Percentiles rank a stretch among this genome's conserved stretches.
Evolutionary conservation across 2,888 invertebrate genomes (phyloP).

Genomic region (Ormyrus thymus): DNA sequence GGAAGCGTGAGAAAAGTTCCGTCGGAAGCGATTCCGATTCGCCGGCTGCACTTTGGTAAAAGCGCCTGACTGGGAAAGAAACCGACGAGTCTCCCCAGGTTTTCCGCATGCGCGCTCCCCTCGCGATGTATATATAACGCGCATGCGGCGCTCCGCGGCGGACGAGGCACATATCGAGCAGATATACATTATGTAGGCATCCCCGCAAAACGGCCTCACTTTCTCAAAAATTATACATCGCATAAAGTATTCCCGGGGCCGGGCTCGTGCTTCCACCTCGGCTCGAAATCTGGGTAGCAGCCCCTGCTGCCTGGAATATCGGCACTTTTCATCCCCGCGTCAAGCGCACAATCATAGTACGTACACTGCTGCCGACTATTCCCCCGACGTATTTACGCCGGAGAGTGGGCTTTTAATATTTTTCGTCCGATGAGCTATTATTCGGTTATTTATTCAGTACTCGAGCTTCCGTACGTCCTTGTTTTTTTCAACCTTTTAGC

Average conservation of each 20-base stretch:
- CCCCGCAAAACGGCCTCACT: conserved; percentile 58
- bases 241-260: conserved; percentile 58
- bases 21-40: conserved; percentile 35
- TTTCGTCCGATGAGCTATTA: no score
- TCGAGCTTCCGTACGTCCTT: no score
- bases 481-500: no score
- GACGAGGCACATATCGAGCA: not conserved
- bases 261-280: not conserved
- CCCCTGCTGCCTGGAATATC: not conserved
- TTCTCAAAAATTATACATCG: conserved; percentile 65
- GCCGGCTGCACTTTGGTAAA: conserved; percentile 35
- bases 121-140: not conserved
- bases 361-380: not conserved
- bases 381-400: no score
- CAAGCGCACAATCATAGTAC: not conserved
- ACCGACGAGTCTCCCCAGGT: conserved; percentile 32
- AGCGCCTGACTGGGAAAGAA: not conserved
- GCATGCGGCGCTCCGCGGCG: not conserved
- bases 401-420: no score
- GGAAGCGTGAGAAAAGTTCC: conserved; percentile 36
- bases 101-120: conserved; percentile 30
- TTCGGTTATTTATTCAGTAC: no score
- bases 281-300: conserved; percentile 24
- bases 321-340: conserved; percentile 16
- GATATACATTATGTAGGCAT: conserved; percentile 51